phyloP scores from a whole-genome alignment of 2,797 vertebrate species.

The Ceryle rudis region DNA sequence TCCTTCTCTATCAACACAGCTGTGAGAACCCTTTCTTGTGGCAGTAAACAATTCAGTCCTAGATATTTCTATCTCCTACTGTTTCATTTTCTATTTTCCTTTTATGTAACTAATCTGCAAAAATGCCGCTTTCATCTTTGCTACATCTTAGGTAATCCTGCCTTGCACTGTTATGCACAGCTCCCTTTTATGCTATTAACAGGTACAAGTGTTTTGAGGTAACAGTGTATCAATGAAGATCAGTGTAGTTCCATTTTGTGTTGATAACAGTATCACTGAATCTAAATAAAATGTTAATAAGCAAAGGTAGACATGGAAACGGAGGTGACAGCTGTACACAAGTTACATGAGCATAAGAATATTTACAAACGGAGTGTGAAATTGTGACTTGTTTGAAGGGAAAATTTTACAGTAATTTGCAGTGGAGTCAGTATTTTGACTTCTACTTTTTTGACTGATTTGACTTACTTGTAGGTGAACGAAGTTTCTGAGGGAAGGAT shows the following conservation, averaged over 20 bases:
- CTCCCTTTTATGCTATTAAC: background rate
- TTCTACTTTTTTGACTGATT: background rate
- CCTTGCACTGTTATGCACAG: background rate
- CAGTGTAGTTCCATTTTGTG: background rate
- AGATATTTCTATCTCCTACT: background rate
- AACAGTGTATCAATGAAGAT: background rate
- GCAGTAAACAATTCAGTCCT: background rate
- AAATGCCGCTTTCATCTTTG: constrained; percentile 15
- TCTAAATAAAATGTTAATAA: background rate
- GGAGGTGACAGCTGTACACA: background rate
- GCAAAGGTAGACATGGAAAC: background rate
- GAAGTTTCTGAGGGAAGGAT: background rate
- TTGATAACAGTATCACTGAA: background rate
- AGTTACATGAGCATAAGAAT: background rate
- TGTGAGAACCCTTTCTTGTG: background rate
- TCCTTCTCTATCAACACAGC: background rate
- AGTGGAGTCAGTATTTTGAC: background rate
- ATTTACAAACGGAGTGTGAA: background rate
- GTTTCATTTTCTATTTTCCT: background rate
- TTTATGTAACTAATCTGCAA: constrained; percentile 11
- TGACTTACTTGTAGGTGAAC: background rate
- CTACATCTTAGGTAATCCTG: background rate
- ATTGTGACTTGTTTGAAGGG: background rate
- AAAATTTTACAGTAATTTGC: background rate
- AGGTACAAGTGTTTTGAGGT: background rate